Evolutionary conservation across 2,888 invertebrate species (phyloP).

Genomic region (Aleiodes alternator): DNA sequence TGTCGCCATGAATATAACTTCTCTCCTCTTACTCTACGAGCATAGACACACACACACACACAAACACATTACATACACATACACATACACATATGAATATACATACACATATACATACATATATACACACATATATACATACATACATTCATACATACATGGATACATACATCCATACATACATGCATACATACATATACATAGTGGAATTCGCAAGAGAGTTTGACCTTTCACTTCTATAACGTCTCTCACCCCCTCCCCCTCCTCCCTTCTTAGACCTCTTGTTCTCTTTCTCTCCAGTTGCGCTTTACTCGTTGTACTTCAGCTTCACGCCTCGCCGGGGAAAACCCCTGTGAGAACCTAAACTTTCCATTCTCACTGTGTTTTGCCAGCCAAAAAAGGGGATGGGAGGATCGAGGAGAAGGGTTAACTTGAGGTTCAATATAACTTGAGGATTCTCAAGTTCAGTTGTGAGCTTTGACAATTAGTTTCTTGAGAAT

Average conservation of each 20-base stretch:
- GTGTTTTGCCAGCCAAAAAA: slow-evolving; percentile 19
- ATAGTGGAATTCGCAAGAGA: not conserved
- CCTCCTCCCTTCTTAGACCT: not conserved
- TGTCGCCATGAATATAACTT: slow-evolving; percentile 71
- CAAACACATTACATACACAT: too few species aligned
- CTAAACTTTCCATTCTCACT: slow-evolving; percentile 16
- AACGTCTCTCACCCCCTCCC: not conserved
- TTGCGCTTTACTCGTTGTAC: slow-evolving; percentile 26
- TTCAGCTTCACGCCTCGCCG: slow-evolving; percentile 26
- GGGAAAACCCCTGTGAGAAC: not conserved
- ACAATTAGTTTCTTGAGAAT: too few species aligned
- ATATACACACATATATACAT: too few species aligned
- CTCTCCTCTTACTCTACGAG: slow-evolving; percentile 35
- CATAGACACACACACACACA: too few species aligned
- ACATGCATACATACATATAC: not conserved
- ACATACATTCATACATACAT: too few species aligned
- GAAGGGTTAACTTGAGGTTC: too few species aligned
- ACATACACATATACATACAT: too few species aligned
- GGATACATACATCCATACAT: too few species aligned
- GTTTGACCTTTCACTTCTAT: slow-evolving; percentile 28
- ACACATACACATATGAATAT: too few species aligned
- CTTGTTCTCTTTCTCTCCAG: slow-evolving; percentile 13
- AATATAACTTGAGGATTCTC: too few species aligned
- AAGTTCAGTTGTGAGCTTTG: too few species aligned
- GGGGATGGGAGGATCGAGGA: not conserved